Base-by-base conservation (phyloP, 2,113 vertebrate genomes). In the Tupaia chinensis region DNA sequence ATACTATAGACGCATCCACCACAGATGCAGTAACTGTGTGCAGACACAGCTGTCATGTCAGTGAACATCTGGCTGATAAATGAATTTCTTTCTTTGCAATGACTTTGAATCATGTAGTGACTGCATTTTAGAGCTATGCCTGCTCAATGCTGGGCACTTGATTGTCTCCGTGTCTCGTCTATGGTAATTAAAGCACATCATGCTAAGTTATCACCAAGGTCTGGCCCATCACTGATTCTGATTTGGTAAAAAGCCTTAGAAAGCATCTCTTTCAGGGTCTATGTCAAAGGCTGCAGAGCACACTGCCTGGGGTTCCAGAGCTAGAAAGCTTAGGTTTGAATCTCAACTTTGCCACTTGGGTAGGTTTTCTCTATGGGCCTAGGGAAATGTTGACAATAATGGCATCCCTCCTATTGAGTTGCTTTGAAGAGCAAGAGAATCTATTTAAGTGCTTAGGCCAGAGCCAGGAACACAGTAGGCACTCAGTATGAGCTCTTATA, bases 61-160 rank as follows among this genome's bases (percentile, higher is more conserved):
- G 58, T 11, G 13, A 88, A 91, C 94, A 96, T 69, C 91, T 72
- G 86, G 81, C 91, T 54, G 93, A 86, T 44, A 54, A 81, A 80
- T 87, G 76, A 91, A 76, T 73, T 63, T 70, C 54, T 74, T 27
- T 81, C 54, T 91, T 87, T 44, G 60, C 17, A 34, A 16, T 68
- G 58, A 72, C 27, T 86, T 80, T 82, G 91, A 82, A 76, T 88
- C 74, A 86, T 0, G 7, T 22, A 27, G 58, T 17, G 25, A 77
- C 29, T 86, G 53, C n/a, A 20, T 83, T 95, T 61, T 22, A 34
- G 54, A 29, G 73, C 69, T 22, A 63, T 0, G 56, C 74, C 92
- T 72, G 81, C 87, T 92, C 81, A 27, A 69, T 23, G 61, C 66
- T 65, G 84, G 92, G 34, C 73, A 78, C 20, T 44, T 87, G 58